Conservation (phyloP, 2,113 vertebrate genomes). For the Chlorodrepanis virens region DNA sequence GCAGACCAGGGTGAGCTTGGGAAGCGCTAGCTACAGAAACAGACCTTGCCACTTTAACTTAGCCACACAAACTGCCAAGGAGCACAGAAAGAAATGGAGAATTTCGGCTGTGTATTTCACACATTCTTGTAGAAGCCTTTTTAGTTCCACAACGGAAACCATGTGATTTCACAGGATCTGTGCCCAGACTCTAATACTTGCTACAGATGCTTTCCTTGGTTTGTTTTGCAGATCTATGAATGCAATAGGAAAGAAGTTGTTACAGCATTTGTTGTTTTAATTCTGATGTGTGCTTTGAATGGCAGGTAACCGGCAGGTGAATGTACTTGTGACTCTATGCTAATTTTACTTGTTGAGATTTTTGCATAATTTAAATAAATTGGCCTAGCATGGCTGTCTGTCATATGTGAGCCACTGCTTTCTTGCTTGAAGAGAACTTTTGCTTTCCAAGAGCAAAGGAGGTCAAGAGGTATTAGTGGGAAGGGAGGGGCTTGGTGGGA, state of each 20-base stretch:
- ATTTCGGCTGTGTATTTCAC: conserved; percentile 31
- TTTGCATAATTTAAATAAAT: not conserved
- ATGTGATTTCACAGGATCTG: conserved; percentile 14
- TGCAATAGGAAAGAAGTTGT: not conserved
- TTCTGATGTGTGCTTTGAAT: not conserved
- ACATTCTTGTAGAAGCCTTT: conserved; percentile 35
- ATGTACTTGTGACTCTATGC: not conserved
- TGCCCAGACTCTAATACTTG: conserved; percentile 30
- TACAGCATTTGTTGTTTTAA: not conserved
- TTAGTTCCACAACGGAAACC: conserved; percentile 54
- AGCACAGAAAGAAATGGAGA: conserved; percentile 16
- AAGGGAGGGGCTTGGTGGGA: not conserved
- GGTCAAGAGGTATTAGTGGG: not conserved
- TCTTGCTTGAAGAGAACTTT: not conserved
- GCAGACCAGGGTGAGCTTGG: not conserved
- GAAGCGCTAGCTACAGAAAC: not conserved
- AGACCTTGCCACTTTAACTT: not conserved
- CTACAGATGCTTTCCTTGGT: conserved; percentile 28
- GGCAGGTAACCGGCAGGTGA: conserved; percentile 6
- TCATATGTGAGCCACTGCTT: not conserved
- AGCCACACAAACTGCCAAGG: conserved; percentile 4
- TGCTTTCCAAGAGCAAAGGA: conserved; percentile 23
- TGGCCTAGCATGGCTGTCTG: not conserved
- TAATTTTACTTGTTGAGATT: not conserved
- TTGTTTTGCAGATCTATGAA: not conserved